Base-by-base conservation (phyloP, 2,113 vertebrate genomes). In the Hippocampus comes region DNA sequence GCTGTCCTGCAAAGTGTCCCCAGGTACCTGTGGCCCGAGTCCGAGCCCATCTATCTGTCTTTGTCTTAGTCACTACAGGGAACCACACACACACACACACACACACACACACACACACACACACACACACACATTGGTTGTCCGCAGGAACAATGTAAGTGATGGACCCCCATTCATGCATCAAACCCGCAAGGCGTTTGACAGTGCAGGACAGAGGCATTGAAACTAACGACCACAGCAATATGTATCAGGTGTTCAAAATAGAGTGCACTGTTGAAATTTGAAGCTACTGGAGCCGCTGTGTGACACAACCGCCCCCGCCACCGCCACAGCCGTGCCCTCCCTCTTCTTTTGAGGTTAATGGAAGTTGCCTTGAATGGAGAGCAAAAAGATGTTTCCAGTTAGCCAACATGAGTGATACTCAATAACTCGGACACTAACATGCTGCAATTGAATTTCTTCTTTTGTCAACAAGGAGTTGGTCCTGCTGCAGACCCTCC, bases 201-300 rank as follows among this genome's bases (percentile, higher is more conserved):
- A 92, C 91, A 91, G 88, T 74, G 79, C 67, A 56, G 87, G 87
- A 90, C 87, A 90, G 75, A 85, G 83, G 90, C 78, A 87, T 84
- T 89, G 83, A 84, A 91, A 92, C 91, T 93, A 92, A 93, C 88
- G 91, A 92, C 89, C 86, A 81, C 85, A 84, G 87, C 87, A 89
- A 91, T 91, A 91, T 86, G 90, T 90, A 91, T 87, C 85, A 75
- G 75, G 82, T 83, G 87, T 89, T 92, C 90, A 92, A 92, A 91
- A 89, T 90, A 89, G 90, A 90, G 78, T 59, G n/a, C 72, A 82
- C 71, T 81, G 86, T 72, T 76, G 60, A 81, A 87, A 89, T 76
- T 87, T 88, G 56, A 81, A 78, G 63, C 71, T 68, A 79, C 76
- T 80, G 69, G 75, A 71, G 79, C 59, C 79, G 77, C 75, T 73